These are phyloP conservation scores for Syngnathoides biaculeatus DNA, from an alignment of 2,113 vertebrate genomes.

Conservation along the genomic window DNA sequence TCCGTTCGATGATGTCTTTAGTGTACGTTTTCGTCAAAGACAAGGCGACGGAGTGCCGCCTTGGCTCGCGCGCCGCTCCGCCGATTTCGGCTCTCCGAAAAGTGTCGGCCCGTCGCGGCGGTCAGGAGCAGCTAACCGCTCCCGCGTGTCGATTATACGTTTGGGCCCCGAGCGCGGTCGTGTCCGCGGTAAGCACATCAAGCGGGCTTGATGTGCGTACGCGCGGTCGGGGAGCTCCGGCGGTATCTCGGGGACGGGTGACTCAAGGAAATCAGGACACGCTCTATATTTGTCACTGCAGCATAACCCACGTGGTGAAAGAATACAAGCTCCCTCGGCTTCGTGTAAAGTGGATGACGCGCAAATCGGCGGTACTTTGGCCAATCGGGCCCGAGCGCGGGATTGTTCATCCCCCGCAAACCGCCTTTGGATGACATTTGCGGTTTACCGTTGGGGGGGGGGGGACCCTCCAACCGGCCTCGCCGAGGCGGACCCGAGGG, in stretches of 20 bases:
- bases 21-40: background rate
- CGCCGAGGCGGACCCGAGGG: slow-evolving; percentile 44
- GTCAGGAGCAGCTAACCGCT: slow-evolving; percentile 40
- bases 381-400: slow-evolving; percentile 40
- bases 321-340: slow-evolving; percentile 52
- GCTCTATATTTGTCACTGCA: slow-evolving; percentile 80
- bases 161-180: slow-evolving; percentile 49
- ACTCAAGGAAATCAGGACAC: slow-evolving; percentile 79
- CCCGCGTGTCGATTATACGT: slow-evolving; percentile 61
- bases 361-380: slow-evolving; percentile 65
- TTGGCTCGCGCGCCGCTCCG: too few species aligned
- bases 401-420: slow-evolving; percentile 43
- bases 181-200: slow-evolving; percentile 57
- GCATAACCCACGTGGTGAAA: slow-evolving; percentile 79
- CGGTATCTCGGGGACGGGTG: slow-evolving; percentile 71
- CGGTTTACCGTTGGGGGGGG: slow-evolving; percentile 58
- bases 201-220: slow-evolving; percentile 43
- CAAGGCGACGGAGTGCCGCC: background rate
- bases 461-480: slow-evolving; percentile 60
- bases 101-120: background rate
- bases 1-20: too few species aligned
- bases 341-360: slow-evolving; percentile 59
- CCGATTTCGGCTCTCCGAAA: background rate
- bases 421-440: slow-evolving; percentile 54
- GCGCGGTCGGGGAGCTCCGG: slow-evolving; percentile 52